These are phyloP conservation scores for Zaprionus nigranus DNA, from an alignment of 1,140 invertebrate species.

Conservation along the genomic window DNA sequence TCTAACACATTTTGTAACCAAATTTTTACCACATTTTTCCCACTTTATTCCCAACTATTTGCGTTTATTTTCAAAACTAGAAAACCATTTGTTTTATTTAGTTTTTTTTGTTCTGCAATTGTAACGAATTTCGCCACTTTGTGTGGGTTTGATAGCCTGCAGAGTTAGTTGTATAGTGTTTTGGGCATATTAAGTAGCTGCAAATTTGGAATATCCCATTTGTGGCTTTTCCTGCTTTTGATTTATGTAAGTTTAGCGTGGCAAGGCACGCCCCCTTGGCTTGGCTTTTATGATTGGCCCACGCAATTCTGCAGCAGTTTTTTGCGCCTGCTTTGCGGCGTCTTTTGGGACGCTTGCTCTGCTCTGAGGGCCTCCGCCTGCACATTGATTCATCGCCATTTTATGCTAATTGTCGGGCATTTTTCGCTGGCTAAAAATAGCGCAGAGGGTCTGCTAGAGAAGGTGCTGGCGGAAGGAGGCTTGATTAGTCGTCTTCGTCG, in stretches of 20 bases:
- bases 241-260: neutral
- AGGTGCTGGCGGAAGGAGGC: neutral
- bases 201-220: neutral
- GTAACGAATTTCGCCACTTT: neutral
- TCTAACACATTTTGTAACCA: neutral
- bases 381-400: slow-evolving; percentile 74
- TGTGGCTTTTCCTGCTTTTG: neutral
- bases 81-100: neutral
- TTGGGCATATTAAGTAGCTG: neutral
- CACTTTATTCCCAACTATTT: neutral
- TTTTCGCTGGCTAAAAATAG: slow-evolving; percentile 63
- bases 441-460: neutral
- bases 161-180: neutral
- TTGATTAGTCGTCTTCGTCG: slow-evolving; percentile 50
- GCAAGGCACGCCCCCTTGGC: neutral
- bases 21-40: neutral
- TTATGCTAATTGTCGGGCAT: slow-evolving; percentile 73
- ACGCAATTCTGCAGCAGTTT: slow-evolving; percentile 3
- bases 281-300: slow-evolving; percentile 28
- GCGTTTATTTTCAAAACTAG: neutral
- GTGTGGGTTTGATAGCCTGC: neutral
- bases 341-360: neutral
- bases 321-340: neutral
- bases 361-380: neutral
- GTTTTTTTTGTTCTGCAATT: neutral